These are phyloP conservation scores for Limnodromus scolopaceus DNA, from an alignment of 2,797 vertebrate species.

Conservation along the genomic window DNA sequence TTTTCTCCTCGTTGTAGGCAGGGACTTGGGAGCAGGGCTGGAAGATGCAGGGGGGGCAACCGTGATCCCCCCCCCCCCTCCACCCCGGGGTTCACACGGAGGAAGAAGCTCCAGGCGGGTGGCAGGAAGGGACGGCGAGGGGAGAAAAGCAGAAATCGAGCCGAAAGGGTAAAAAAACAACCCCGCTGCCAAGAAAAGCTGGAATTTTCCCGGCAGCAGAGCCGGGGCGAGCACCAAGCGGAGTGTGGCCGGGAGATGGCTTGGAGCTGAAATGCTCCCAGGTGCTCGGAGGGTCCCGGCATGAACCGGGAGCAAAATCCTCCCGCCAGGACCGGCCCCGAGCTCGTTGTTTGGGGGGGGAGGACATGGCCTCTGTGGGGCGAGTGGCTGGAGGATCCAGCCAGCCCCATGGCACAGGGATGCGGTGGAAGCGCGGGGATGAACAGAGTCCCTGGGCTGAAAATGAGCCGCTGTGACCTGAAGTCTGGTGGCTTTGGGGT, in stretches of 20 bases:
- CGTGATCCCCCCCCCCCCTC: background rate
- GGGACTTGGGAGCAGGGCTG: background rate
- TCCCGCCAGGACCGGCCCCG: background rate
- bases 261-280: background rate
- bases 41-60: background rate
- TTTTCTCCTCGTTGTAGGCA: background rate
- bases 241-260: background rate
- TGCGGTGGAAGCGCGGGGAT: background rate
- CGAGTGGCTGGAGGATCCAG: background rate
- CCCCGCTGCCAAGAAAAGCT: background rate
- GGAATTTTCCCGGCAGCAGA: background rate
- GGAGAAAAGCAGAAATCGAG: background rate
- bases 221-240: background rate
- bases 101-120: background rate
- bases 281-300: background rate
- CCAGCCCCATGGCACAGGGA: background rate
- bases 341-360: background rate
- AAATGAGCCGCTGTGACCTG: rapidly evolving
- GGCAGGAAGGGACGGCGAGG: background rate
- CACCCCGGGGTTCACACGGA: rapidly evolving
- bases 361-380: rapidly evolving
- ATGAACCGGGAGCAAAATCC: background rate
- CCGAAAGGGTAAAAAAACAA: background rate
- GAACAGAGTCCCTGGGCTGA: background rate
- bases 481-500: background rate